Percentiles rank a stretch among this genome's conserved stretches.
These are phyloP conservation scores for Thamnophis sirtalis DNA, from an alignment of 2,113 vertebrate species.

Conservation along the genomic window DNA sequence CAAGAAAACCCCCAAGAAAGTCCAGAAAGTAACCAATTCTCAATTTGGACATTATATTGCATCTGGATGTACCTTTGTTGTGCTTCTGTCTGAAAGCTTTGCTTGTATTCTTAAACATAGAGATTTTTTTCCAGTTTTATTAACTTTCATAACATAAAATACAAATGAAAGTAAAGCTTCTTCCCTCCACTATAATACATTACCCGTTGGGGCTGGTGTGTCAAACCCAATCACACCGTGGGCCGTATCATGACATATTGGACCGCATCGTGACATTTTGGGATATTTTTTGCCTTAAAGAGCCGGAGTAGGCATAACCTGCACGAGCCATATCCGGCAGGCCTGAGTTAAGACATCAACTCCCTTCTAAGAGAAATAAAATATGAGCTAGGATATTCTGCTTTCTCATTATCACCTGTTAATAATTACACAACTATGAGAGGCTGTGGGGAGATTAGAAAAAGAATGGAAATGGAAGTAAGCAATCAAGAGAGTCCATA, in stretches of 20 bases:
- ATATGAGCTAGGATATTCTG: not conserved
- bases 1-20: not conserved
- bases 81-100: not conserved
- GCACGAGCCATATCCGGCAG: accelerated
- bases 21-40: constrained; percentile 24
- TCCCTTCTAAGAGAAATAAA: not conserved
- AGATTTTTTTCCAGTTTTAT: not conserved
- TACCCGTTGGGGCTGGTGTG: no score
- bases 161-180: not conserved
- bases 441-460: not conserved
- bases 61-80: not conserved
- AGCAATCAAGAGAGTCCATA: not conserved
- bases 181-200: no score
- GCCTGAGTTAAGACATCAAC: not conserved
- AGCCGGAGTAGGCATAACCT: no score
- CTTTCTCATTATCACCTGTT: not conserved
- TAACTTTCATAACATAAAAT: no score
- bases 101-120: not conserved
- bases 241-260: no score
- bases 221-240: no score
- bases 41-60: constrained; percentile 2
- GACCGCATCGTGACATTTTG: no score
- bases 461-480: not conserved
- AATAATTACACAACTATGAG: not conserved
- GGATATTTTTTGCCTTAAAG: no score